Evolutionary conservation across 2,888 invertebrate genomes (phyloP), one percentile per base, ranked within the genome.

Genomic region (Gordius sp.): DNA sequence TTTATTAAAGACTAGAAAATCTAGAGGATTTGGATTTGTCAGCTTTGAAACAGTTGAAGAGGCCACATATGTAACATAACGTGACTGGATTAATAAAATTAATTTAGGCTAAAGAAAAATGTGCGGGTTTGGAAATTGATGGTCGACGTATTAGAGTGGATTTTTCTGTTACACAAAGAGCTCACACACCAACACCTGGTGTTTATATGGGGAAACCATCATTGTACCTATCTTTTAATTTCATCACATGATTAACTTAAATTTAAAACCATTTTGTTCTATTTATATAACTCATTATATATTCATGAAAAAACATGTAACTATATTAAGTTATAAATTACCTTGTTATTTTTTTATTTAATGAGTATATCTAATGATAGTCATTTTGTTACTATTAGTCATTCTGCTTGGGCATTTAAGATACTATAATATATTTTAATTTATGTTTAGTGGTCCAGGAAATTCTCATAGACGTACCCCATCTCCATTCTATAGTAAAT

Each of bases 181-280:
- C 64, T 1, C 65, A 65, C 56, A 62, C 64, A 18, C 65, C 65
- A 20, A 65, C 65, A 41, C 65, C 65, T 27, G 65, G 65, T 16
- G 61, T 64, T 27, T 65, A 65, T 59, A 64, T 64, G 63, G 65
- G 65, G 2, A 23, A 47, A 41, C 59, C 58, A 33, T 20, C 23
- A 18, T 23, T 8, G 58, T 58, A 59, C 4, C 8, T n/a, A n/a
- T 18, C 8, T 4, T 4, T 47, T 20, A 8, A 47, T 20, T n/a
- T n/a, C n/a, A n/a, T n/a, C n/a, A n/a, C n/a, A n/a, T n/a, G n/a
- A n/a, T n/a, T n/a, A n/a, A n/a, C n/a, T n/a, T n/a, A n/a, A n/a
- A n/a, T n/a, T n/a, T n/a, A n/a, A n/a, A n/a, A n/a, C n/a, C 20
- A 47, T 8, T 47, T n/a, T 47, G 20, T 20, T 47, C 16, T 47